Conservation (phyloP, 2,888 invertebrate genomes). For the Sycophila texana region DNA sequence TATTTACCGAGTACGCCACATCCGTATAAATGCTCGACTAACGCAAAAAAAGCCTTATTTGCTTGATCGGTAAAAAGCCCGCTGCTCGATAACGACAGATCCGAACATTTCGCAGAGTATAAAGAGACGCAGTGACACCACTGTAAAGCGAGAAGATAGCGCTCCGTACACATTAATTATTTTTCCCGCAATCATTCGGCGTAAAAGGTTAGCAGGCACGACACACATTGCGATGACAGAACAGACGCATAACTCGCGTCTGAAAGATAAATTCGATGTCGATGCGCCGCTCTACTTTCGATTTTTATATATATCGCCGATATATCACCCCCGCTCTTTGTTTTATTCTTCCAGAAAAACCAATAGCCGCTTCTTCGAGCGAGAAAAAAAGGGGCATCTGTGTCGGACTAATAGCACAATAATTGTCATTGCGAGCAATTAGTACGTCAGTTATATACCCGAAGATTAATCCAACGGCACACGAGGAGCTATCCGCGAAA, state of each 20-base stretch:
- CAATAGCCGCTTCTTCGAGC: no score
- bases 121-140: no score
- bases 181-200: neutral
- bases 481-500: no score
- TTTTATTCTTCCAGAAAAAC: neutral
- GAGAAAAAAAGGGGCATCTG: no score
- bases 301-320: no score
- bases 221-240: neutral
- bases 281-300: slow-evolving; percentile 3
- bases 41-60: neutral
- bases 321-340: neutral
- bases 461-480: no score
- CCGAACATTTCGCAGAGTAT: no score
- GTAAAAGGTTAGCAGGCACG: neutral
- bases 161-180: neutral
- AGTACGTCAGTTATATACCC: no score
- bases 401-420: no score
- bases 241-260: slow-evolving; percentile 1
- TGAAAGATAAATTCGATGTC: neutral
- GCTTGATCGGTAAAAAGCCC: neutral
- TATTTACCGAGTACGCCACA: neutral
- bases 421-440: no score
- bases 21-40: neutral
- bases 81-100: no score
- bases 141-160: neutral